A percentile compares a stretch with the other conserved stretches of the same genome.
phyloP scores from a whole-genome alignment of 2,113 vertebrate species.

The Neodontobutis hainanensis region DNA sequence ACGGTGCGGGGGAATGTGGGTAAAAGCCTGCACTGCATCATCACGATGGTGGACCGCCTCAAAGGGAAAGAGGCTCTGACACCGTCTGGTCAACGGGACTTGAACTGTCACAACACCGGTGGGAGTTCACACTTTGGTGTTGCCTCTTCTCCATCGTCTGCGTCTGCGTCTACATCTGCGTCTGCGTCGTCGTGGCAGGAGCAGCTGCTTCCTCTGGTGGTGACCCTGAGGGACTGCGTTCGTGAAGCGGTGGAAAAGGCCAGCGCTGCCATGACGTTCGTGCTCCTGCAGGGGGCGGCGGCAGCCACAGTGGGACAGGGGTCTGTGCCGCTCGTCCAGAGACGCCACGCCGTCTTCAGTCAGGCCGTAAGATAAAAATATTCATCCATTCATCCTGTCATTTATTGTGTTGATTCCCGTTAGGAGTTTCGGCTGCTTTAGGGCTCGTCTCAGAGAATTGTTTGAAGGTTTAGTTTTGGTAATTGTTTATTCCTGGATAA shows the following conservation, averaged over 20 bases:
- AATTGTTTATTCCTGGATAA: too few species aligned
- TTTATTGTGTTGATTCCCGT: too few species aligned
- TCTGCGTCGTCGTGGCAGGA: conserved; percentile 81
- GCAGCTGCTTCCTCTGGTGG: conserved; percentile 85
- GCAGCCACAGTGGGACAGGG: conserved; percentile 76
- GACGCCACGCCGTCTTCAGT: conserved; percentile 89
- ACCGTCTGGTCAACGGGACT: conserved; percentile 57
- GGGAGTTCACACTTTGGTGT: background rate
- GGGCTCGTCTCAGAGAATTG: too few species aligned
- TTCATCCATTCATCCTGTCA: background rate
- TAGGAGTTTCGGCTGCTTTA: too few species aligned
- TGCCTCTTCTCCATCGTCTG: conserved; percentile 5
- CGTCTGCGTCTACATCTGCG: background rate
- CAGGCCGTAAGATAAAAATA: conserved; percentile 83
- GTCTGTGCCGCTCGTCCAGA: conserved; percentile 73
- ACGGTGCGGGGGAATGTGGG: conserved; percentile 85
- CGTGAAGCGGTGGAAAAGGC: conserved; percentile 85
- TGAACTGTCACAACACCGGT: conserved; percentile 54
- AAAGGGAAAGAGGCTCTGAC: conserved; percentile 70
- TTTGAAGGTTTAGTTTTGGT: too few species aligned
- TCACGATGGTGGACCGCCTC: conserved; percentile 85
- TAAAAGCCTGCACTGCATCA: conserved; percentile 87
- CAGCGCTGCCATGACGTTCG: conserved; percentile 84
- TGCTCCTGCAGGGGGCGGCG: conserved; percentile 86
- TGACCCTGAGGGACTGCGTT: conserved; percentile 87